A percentile compares a stretch with the other conserved stretches of the same genome.
Conservation (phyloP, 2,888 invertebrate species). For the Drosophila lacicola region DNA sequence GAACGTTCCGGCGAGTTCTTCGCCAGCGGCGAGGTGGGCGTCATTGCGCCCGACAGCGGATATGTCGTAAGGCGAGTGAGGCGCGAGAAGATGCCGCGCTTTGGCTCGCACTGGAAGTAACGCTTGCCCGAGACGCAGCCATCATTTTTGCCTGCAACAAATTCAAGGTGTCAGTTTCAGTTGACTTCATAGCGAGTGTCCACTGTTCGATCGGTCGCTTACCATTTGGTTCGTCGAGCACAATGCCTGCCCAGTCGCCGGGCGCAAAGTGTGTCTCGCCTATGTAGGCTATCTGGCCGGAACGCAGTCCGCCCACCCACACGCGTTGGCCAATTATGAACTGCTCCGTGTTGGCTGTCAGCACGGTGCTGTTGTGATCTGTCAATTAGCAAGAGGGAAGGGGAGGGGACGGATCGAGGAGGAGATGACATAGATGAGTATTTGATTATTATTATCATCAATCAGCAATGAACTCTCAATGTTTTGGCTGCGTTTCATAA, state of each 20-base stretch:
- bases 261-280: constrained; percentile 98
- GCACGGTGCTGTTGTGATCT: constrained; percentile 92
- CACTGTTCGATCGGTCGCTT: constrained; percentile 29
- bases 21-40: constrained; percentile 80
- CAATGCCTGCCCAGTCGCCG: constrained; percentile 99
- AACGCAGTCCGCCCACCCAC: constrained; percentile 96
- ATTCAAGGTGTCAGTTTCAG: constrained; percentile 10
- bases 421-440: constrained; percentile 3
- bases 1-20: constrained; percentile 84
- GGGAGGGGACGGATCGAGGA: background rate
- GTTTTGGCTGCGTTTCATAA: constrained; percentile 34
- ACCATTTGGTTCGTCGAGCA: constrained; percentile 97
- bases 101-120: constrained; percentile 97
- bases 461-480: constrained; percentile 33
- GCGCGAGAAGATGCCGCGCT: constrained; percentile 96
- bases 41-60: constrained; percentile 88
- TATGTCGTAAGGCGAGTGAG: constrained; percentile 93
- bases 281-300: constrained; percentile 94
- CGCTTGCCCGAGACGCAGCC: constrained; percentile 96
- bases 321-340: constrained; percentile 98
- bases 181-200: background rate
- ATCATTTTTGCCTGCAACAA: constrained; percentile 94
- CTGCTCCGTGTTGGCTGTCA: constrained; percentile 97
- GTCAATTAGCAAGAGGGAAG: constrained; percentile 3
- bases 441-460: constrained; percentile 23